Percentiles rank a stretch among this genome's conserved stretches.
Conservation (phyloP, 1,140 invertebrate genomes). For the Conopomorpha cramerella region DNA sequence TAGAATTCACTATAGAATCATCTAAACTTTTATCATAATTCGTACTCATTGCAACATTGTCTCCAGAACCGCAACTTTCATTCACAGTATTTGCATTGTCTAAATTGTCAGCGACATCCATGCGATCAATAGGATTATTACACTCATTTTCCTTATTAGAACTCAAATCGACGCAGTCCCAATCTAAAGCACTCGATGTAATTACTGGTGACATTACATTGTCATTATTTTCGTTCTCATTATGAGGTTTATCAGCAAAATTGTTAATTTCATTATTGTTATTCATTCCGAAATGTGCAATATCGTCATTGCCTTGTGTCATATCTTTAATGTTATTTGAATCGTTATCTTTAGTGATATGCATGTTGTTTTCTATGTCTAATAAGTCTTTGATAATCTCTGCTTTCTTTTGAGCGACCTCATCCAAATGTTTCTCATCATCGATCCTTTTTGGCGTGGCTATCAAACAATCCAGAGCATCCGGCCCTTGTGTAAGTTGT, state of each 20-base stretch:
- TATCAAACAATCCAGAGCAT: slow-evolving; percentile 38
- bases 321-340: too few species aligned
- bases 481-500: too few species aligned
- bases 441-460: slow-evolving; percentile 27
- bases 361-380: slow-evolving; percentile 44
- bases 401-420: slow-evolving; percentile 26
- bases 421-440: slow-evolving; percentile 20
- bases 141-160: slow-evolving; percentile 17
- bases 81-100: too few species aligned
- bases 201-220: slow-evolving; percentile 13
- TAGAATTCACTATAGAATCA: slow-evolving; percentile 8
- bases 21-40: slow-evolving; percentile 7
- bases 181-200: slow-evolving; percentile 15
- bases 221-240: too few species aligned
- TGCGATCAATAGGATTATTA: too few species aligned
- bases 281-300: too few species aligned
- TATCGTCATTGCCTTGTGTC: slow-evolving; percentile 6
- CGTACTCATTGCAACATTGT: too few species aligned
- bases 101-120: too few species aligned
- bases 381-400: slow-evolving; percentile 49
- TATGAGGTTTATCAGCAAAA: too few species aligned
- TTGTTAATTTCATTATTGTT: slow-evolving; percentile 8
- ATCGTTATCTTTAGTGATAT: too few species aligned
- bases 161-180: slow-evolving; percentile 10
- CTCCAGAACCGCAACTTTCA: too few species aligned